These are phyloP conservation scores for Leptocoma aspasia DNA, from an alignment of 2,113 vertebrate genomes.

Conservation along the genomic window DNA sequence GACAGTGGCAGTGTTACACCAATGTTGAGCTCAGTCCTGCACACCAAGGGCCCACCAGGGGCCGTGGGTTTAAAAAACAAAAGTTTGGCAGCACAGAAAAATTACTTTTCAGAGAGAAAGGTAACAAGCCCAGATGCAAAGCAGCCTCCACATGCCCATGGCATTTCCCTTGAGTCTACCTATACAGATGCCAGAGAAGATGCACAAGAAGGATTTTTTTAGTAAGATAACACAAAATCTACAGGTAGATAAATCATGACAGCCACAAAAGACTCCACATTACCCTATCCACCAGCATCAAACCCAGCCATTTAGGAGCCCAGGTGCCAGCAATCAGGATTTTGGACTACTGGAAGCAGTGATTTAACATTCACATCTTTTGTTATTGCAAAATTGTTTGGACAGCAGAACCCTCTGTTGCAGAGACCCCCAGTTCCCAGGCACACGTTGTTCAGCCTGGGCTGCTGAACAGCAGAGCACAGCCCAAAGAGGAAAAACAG, in stretches of 20 bases:
- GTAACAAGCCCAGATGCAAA: neutral
- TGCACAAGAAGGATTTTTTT: neutral
- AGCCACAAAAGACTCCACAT: neutral
- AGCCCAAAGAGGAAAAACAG: neutral
- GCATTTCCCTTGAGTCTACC: neutral
- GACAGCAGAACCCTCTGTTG: neutral
- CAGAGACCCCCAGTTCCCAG: neutral
- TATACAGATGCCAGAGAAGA: neutral
- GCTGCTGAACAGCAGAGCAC: neutral
- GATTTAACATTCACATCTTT: neutral
- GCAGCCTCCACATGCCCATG: neutral
- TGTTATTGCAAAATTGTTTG: neutral
- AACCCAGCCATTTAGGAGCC: neutral
- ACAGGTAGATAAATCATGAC: neutral
- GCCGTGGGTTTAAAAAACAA: neutral
- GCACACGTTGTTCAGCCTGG: accelerated
- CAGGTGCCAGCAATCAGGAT: neutral
- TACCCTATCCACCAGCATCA: neutral
- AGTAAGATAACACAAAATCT: neutral
- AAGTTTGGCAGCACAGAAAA: neutral
- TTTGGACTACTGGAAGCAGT: neutral
- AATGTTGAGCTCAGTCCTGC: neutral
- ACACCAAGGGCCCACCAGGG: neutral
- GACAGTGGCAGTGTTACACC: accelerated
- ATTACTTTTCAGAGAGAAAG: neutral